A percentile compares a stretch with the other conserved stretches of the same genome.
Evolutionary conservation across 2,113 vertebrate genomes (phyloP).

Genomic region (Pseudorhombus dupliciocellatus): DNA sequence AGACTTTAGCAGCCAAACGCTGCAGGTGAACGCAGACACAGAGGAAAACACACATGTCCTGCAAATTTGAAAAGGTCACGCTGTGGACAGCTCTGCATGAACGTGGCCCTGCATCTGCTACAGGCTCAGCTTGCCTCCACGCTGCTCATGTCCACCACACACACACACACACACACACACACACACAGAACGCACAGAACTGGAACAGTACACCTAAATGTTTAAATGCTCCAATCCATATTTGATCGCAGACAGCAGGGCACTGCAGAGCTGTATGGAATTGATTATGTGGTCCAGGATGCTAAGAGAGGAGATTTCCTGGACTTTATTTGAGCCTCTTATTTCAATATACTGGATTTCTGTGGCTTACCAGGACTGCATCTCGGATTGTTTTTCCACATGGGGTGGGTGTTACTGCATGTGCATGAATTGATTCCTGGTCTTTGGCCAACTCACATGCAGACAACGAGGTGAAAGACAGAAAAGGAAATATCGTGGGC

Average conservation of each 20-base stretch:
- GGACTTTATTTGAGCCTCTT: constrained; percentile 39
- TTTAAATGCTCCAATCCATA: constrained; percentile 36
- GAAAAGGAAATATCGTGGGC: background rate
- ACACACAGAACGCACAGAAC: background rate
- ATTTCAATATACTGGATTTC: constrained; percentile 26
- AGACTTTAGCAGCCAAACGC: constrained; percentile 27
- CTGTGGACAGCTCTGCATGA: constrained; percentile 39
- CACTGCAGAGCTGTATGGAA: constrained; percentile 8
- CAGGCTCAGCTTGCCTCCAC: constrained; percentile 21
- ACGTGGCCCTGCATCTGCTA: constrained; percentile 50
- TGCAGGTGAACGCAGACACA: constrained; percentile 20
- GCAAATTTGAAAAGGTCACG: constrained; percentile 56
- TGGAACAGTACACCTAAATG: constrained; percentile 24
- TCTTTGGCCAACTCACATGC: constrained; percentile 29
- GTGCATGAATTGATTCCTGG: constrained; percentile 19
- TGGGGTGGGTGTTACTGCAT: constrained; percentile 15
- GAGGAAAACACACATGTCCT: constrained; percentile 47
- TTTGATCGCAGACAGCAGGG: constrained; percentile 38
- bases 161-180: background rate
- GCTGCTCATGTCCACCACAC: background rate
- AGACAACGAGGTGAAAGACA: constrained; percentile 5
- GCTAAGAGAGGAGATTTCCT: constrained; percentile 15
- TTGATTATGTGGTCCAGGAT: constrained; percentile 25
- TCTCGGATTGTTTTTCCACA: constrained; percentile 17
- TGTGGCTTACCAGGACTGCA: constrained; percentile 26